Base-by-base conservation (phyloP, 1,140 invertebrate species). In the Rhizoglyphus robini region DNA sequence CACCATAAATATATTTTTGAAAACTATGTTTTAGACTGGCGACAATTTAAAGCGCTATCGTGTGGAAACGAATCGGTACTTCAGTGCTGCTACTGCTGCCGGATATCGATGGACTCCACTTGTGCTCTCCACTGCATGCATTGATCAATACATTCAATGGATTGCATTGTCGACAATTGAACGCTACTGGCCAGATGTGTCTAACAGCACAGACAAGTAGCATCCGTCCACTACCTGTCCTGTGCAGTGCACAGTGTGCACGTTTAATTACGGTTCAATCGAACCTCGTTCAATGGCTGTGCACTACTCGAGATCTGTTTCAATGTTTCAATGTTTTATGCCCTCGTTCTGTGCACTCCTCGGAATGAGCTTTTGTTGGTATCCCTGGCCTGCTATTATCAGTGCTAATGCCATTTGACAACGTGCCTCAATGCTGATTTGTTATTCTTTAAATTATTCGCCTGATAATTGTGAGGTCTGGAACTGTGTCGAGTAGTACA, bases 81-180 rank as follows among this genome's bases (percentile, higher is more conserved):
- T 23, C 41, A 15, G 41, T 18, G 36, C 8, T 41, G 36, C 36
- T n/a, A n/a, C n/a, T 41, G 36, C 36, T 41, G 36, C 8, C 36
- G 36, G 18, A 8, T 41, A 41, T 41, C 18, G 8, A 11, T 41
- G 8, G 36, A 41, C 51, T 54, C 31, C 15, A 8, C 23, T 11
- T 25, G 8, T 8, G 23, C 15, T 8, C 51, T 27, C 51, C 23
- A 8, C 51, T 11, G 20, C n/a, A n/a, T n/a, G n/a, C n/a, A n/a
- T n/a, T n/a, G n/a, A n/a, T n/a, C n/a, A n/a, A n/a, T n/a, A n/a
- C n/a, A n/a, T n/a, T n/a, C n/a, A n/a, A n/a, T n/a, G n/a, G n/a
- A n/a, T n/a, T n/a, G n/a, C n/a, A n/a, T n/a, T n/a, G n/a, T n/a
- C 23, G 51, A 54, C 51, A 54, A 54, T 54, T 54, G 51, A 54